These are phyloP conservation scores for Noctua janthina DNA, from an alignment of 2,888 invertebrate species.

Conservation along the genomic window DNA sequence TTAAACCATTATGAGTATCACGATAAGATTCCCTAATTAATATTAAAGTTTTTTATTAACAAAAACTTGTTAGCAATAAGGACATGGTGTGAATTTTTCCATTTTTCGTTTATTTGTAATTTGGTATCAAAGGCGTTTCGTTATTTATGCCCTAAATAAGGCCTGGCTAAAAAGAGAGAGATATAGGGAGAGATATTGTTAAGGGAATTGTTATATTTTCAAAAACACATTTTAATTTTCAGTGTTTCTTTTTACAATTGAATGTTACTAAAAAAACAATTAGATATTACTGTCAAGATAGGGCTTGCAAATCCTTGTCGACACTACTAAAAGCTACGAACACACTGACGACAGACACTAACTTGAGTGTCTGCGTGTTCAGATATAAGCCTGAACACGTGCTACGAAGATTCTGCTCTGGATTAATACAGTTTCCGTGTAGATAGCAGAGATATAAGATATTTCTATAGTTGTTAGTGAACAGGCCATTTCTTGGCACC, in stretches of 20 bases:
- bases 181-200: background rate
- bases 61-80: background rate
- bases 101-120: background rate
- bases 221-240: no score
- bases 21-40: slow-evolving; percentile 17
- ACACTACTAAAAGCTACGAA: background rate
- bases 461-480: background rate
- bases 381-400: background rate
- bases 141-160: background rate
- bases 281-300: background rate
- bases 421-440: background rate
- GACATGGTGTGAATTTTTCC: background rate
- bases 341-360: background rate
- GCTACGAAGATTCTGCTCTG: background rate
- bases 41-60: slow-evolving; percentile 21
- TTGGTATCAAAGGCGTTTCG: background rate
- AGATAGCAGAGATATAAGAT: no score
- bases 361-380: background rate
- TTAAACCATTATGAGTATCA: background rate
- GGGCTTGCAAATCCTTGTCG: background rate
- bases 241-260: no score
- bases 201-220: background rate
- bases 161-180: background rate
- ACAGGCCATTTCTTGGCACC: background rate
- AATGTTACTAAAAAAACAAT: no score